Percentiles rank a stretch among this genome's conserved stretches.
These are phyloP conservation scores for Arctopsyche grandis DNA, from an alignment of 1,140 invertebrate genomes.

Conservation along the genomic window DNA sequence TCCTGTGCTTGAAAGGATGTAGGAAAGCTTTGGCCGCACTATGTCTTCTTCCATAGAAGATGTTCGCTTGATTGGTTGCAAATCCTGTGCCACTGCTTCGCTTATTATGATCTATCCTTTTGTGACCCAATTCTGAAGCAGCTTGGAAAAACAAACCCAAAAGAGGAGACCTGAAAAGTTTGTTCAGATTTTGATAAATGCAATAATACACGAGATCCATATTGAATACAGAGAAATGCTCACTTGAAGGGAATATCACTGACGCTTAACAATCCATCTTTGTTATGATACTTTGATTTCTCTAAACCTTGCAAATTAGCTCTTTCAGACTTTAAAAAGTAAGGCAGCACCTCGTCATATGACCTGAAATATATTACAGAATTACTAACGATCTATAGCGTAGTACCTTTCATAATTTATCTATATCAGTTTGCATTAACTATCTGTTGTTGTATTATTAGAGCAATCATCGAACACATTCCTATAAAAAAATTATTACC, in stretches of 20 bases:
- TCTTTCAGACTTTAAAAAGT: conserved; percentile 71
- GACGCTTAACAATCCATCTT: conserved; percentile 66
- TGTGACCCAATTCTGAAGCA: conserved; percentile 66
- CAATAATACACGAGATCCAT: conserved; percentile 1
- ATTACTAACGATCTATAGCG: too few relatives aligned
- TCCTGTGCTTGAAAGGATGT: conserved; percentile 67
- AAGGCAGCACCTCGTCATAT: conserved; percentile 76
- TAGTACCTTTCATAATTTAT: too few relatives aligned
- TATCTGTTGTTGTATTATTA: too few relatives aligned
- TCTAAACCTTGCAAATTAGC: conserved; percentile 65
- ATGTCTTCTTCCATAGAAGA: conserved; percentile 63
- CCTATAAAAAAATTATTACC: neutral
- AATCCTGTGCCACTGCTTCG: conserved; percentile 63
- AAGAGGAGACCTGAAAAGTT: conserved; percentile 61
- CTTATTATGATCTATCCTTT: conserved; percentile 66
- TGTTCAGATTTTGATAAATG: neutral
- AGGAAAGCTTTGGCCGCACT: conserved; percentile 70
- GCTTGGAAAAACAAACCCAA: conserved; percentile 68
- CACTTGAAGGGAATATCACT: conserved; percentile 67
- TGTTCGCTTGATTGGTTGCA: conserved; percentile 73
- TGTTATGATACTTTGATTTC: conserved; percentile 68
- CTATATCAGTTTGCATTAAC: too few relatives aligned
- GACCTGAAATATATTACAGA: conserved; percentile 62
- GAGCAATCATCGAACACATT: too few relatives aligned
- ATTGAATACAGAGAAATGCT: neutral